These are phyloP conservation scores for Calcarius lapponicus DNA, from an alignment of 2,797 vertebrate genomes.

Conservation along the genomic window DNA sequence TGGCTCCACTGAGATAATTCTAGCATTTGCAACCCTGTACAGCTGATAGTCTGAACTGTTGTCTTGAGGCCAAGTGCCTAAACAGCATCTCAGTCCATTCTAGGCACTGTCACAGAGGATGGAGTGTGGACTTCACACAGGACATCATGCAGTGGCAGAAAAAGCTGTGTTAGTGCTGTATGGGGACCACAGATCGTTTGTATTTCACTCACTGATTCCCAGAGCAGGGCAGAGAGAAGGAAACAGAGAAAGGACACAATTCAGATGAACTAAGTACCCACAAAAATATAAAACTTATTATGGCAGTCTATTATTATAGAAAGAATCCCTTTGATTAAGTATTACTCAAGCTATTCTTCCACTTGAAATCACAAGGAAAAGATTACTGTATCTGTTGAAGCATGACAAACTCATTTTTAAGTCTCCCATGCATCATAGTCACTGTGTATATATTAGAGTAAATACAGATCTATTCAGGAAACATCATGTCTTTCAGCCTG, in stretches of 20 bases:
- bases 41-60: not conserved
- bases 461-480: not conserved
- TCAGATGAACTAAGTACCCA: not conserved
- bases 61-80: not conserved
- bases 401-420: not conserved
- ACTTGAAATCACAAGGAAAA: not conserved
- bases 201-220: not conserved
- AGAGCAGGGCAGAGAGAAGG: not conserved
- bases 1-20: not conserved
- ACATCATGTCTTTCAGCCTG: slow-evolving; percentile 7
- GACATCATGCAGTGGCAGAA: not conserved
- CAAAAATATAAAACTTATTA: not conserved
- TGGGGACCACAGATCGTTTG: not conserved
- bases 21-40: not conserved
- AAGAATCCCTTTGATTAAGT: not conserved
- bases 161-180: not conserved
- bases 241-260: not conserved
- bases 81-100: not conserved
- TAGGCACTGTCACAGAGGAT: not conserved
- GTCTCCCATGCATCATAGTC: not conserved
- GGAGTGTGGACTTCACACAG: not conserved
- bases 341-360: not conserved
- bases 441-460: not conserved
- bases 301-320: not conserved
- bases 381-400: not conserved